Evolutionary conservation across 2,888 invertebrate species (phyloP), one percentile per base, ranked within the genome.

Genomic region (Drosophila robusta): DNA sequence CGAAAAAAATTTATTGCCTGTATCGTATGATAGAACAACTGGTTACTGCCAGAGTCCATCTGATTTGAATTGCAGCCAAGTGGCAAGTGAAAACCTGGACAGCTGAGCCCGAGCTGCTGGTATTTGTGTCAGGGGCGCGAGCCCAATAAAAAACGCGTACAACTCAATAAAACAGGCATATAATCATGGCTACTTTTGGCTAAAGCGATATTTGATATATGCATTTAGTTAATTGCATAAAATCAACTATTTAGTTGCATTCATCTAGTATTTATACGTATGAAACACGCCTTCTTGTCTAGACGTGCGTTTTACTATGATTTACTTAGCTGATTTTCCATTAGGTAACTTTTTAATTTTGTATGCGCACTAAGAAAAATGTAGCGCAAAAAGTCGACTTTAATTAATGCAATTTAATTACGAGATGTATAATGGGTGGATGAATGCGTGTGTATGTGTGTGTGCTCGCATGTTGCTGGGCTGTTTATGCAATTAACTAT

Each of bases 371-470:
- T 62, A 45, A 52, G 69, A 51, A 63, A 82, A 73, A 85, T 80
- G 89, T 85, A 78, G 72, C 70, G 67, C 86, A 89, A 78, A 76
- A 71, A 89, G 71, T 71, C 80, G 85, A 66, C 58, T 61, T 49
- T 78, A 89, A 87, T 83, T 84, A 89, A 87, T 85, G 88, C 75
- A 78, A 58, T 83, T 89, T 85, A 89, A 85, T 83, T 87, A 65
- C 66, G 29, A 65, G 54, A 34, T 42, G 6, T 64, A 52, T 12
- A 39, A 14, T 54, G 41, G 11, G 47, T 54, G 12, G 6, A 42
- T 47, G 70, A 39, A 6, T 60, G 60, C 39, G 39, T 39, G 45
- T 46, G 50, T 58, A 24, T 22, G 52, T 61, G 44, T 49, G 45
- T 51, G 55, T 52, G 29, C 9, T 29, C 29, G 29, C 29, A 34